phyloP scores from a whole-genome alignment of 2,113 vertebrate genomes.

The Eulemur rufifrons region DNA sequence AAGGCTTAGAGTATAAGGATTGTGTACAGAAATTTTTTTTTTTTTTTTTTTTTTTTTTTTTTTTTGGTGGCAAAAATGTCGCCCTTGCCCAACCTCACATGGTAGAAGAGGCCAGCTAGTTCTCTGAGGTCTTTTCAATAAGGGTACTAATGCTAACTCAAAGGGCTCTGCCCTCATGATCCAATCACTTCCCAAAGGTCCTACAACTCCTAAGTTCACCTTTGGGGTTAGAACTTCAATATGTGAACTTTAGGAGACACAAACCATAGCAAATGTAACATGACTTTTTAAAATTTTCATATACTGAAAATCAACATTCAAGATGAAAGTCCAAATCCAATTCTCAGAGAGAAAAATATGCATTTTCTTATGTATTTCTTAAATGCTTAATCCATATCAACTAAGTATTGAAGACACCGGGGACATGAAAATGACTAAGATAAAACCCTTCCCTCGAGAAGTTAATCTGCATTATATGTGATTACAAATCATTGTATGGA shows the following conservation, averaged over 20 bases:
- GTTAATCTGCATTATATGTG: neutral
- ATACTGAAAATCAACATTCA: neutral
- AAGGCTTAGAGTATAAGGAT: neutral
- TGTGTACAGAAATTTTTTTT: neutral
- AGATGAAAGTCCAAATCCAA: constrained; percentile 3
- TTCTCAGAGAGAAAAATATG: neutral
- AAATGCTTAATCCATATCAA: neutral
- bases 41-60: neutral
- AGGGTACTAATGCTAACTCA: too few species aligned
- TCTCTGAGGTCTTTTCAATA: neutral
- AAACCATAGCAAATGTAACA: neutral
- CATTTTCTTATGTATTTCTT: neutral
- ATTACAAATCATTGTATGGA: neutral
- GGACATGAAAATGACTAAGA: neutral
- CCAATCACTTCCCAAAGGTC: neutral
- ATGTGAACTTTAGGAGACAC: neutral
- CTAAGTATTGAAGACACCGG: neutral
- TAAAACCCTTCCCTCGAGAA: neutral
- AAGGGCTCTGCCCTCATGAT: neutral
- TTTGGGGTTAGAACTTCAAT: neutral
- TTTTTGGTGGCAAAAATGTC: neutral
- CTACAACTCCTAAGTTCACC: neutral
- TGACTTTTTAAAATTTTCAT: neutral
- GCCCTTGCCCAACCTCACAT: neutral
- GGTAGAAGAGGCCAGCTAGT: neutral